Evolutionary conservation across 1,140 invertebrate genomes (phyloP).

Genomic region (Pseudomyrmex dendroicus): DNA sequence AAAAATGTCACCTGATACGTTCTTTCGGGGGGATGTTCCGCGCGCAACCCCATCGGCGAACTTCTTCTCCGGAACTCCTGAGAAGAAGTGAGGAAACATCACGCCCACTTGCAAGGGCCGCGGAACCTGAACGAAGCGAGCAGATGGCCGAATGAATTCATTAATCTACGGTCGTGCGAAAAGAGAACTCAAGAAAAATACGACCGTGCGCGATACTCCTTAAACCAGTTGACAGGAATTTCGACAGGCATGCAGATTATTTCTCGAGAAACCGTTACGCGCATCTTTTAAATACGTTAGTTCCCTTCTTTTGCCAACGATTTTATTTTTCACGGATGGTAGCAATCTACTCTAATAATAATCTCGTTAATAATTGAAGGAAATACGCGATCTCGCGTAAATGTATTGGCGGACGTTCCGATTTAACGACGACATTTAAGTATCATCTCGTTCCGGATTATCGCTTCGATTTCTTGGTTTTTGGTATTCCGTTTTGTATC

Average conservation of each 20-base stretch:
- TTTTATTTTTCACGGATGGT: slow-evolving; percentile 1
- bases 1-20: slow-evolving; percentile 68
- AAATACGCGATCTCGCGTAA: slow-evolving; percentile 10
- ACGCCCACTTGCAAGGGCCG: slow-evolving; percentile 75
- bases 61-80: slow-evolving; percentile 52
- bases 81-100: slow-evolving; percentile 47
- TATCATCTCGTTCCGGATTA: slow-evolving; percentile 4
- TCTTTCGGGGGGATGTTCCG: slow-evolving; percentile 3
- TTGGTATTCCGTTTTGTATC: slow-evolving; percentile 27
- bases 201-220: slow-evolving; percentile 34
- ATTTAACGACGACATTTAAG: slow-evolving; percentile 22
- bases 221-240: slow-evolving; percentile 47
- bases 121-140: slow-evolving; percentile 65
- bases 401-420: not conserved
- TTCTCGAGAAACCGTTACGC: slow-evolving; percentile 2
- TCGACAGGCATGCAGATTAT: not conserved
- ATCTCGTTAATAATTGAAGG: slow-evolving; percentile 18
- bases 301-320: not conserved
- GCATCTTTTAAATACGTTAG: not conserved
- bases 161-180: slow-evolving; percentile 59
- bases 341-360: not conserved
- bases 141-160: slow-evolving; percentile 77
- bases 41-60: slow-evolving; percentile 30
- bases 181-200: slow-evolving; percentile 44
- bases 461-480: not conserved